Evolutionary conservation across 2,797 vertebrate species (phyloP).

Genomic region (Acipenser transmontanus): DNA sequence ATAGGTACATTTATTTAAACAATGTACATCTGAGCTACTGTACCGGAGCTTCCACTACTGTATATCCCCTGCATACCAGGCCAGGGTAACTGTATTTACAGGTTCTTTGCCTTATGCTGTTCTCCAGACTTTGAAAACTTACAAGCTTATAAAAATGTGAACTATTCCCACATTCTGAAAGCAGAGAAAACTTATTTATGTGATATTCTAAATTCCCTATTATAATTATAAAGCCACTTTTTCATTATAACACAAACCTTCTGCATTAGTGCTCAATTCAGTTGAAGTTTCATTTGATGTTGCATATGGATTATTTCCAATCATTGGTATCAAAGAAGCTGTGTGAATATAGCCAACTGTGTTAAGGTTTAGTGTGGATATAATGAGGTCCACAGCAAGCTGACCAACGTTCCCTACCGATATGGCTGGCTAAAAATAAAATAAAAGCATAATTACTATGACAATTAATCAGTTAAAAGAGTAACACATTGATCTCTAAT

Average conservation of each 20-base stretch:
- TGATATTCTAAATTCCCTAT: no score
- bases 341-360: slow-evolving; percentile 85
- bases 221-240: no score
- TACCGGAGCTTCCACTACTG: no score
- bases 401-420: slow-evolving; percentile 94
- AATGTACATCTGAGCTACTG: no score
- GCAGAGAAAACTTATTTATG: not conserved
- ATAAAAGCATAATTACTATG: not conserved
- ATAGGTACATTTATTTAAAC: no score
- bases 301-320: slow-evolving; percentile 85
- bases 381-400: slow-evolving; percentile 80
- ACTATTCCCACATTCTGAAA: not conserved
- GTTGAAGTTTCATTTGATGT: slow-evolving; percentile 59
- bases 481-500: not conserved
- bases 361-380: slow-evolving; percentile 78
- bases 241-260: slow-evolving; percentile 58
- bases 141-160: not conserved
- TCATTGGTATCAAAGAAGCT: slow-evolving; percentile 86
- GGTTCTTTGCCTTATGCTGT: no score
- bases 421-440: slow-evolving; percentile 74
- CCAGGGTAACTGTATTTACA: no score
- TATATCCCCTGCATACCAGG: no score
- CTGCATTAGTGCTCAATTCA: slow-evolving; percentile 79
- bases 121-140: not conserved
- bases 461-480: not conserved